Base-by-base conservation (phyloP, 2,113 vertebrate species). In the Maccullochella peelii region DNA sequence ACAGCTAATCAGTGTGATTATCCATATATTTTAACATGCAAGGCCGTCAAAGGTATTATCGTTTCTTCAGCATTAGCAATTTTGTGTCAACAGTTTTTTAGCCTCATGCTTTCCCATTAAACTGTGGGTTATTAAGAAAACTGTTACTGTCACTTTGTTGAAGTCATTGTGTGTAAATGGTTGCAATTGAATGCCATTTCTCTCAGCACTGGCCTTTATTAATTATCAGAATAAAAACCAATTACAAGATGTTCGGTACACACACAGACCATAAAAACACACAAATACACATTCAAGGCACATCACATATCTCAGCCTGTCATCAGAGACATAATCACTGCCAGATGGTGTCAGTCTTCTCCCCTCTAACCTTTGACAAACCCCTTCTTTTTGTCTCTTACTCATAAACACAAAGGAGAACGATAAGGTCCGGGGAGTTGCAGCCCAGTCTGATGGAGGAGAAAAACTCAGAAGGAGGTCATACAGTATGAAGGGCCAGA, bases 361-460 rank as follows among this genome's bases (percentile, higher is more conserved):
- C 82, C 72, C 78, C 73, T 63, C 68, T 89, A 77, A 93, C 92
- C 92, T 93, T 69, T 95, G 89, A 94, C 91, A 63, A 33, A 5
- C 59, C 69, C 63, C 38, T 50, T 36, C 44, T 59, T 82, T 77
- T 63, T 72, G 59, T 75, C 73, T 68, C 70, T 72, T 50, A 30
- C 73, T 85, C 75, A 70, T 38, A 55, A 58, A 65, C 84, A 82
- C 86, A 25, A 47, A 79, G 65, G 78, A 88, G 75, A 77, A 67
- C 8, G 89, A 88, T 89, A 86, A 80, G 80, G 80, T 73, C 78
- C 12, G 6, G 68, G 73, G 82, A 91, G 86, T 77, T 25, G 73
- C 58, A 52, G 76, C 62, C 33, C 54, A 25, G 81, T 68, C 61
- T 25, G 74, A 47, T 25, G 70, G 27, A 83, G 86, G 73, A 84